Conservation (phyloP, 2,888 invertebrate genomes). For the Uloborus plumipes region DNA sequence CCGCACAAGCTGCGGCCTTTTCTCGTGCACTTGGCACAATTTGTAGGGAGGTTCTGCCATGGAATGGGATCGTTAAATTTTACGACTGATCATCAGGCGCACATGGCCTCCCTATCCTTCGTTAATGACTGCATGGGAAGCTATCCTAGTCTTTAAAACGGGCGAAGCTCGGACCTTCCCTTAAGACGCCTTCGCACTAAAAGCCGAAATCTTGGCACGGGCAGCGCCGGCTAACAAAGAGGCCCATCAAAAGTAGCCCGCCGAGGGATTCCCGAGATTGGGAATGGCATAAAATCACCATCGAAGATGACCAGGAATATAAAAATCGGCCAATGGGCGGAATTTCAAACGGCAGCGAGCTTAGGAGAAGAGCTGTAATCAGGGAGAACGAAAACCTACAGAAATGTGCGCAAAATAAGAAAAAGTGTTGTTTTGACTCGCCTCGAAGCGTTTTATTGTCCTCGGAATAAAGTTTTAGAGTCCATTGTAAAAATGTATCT, state of each 20-base stretch:
- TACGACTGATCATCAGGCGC: constrained; percentile 57
- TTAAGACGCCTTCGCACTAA: constrained; percentile 43
- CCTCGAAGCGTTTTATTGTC: neutral
- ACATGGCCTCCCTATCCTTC: constrained; percentile 50
- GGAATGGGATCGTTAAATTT: constrained; percentile 59
- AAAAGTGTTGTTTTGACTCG: constrained; percentile 18
- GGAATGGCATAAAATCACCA: constrained; percentile 58
- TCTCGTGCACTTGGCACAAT: constrained; percentile 49
- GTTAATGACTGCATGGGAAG: constrained; percentile 54
- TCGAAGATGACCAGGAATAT: constrained; percentile 34
- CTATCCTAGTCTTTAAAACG: constrained; percentile 37
- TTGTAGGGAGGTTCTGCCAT: constrained; percentile 37
- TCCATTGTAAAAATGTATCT: constrained; percentile 1
- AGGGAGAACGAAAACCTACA: neutral
- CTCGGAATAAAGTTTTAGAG: neutral
- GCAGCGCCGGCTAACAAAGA: constrained; percentile 43
- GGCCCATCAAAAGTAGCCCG: constrained; percentile 46
- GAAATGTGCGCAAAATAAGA: constrained; percentile 11
- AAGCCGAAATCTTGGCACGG: constrained; percentile 11
- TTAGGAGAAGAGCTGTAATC: neutral
- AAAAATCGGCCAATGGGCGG: constrained; percentile 29
- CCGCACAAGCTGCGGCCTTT: constrained; percentile 31
- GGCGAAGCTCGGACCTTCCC: constrained; percentile 22
- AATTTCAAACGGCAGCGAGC: constrained; percentile 7
- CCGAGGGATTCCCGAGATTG: constrained; percentile 46